Percentiles rank a stretch among this genome's conserved stretches.
Conservation (phyloP, 2,113 vertebrate genomes). For the Terrapene triunguis region DNA sequence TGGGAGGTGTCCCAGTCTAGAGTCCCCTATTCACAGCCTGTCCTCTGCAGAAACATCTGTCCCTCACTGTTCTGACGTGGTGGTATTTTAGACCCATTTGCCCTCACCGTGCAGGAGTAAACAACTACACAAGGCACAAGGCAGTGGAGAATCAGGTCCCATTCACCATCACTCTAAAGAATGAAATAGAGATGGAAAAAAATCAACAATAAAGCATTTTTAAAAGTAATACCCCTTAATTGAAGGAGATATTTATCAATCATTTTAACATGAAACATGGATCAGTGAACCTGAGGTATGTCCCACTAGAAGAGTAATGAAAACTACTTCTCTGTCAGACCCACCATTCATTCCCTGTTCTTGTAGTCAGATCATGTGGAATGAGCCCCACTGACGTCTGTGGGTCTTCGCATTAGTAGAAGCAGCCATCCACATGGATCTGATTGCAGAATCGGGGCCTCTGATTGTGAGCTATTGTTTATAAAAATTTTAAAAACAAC, state of each 20-base stretch:
- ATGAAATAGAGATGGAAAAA: background rate
- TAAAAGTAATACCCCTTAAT: background rate
- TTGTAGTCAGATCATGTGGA: background rate
- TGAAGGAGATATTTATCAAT: background rate
- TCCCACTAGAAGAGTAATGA: background rate
- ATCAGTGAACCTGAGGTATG: background rate
- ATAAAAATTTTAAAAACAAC: rapidly evolving
- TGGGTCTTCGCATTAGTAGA: background rate
- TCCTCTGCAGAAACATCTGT: background rate
- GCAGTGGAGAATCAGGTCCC: background rate
- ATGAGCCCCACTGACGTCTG: background rate
- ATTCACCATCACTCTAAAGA: background rate
- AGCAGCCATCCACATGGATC: rapidly evolving
- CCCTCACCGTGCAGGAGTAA: background rate
- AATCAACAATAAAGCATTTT: background rate
- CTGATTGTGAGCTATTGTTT: background rate
- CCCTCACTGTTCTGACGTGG: background rate
- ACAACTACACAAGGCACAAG: background rate
- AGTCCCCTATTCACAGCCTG: background rate
- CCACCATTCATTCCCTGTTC: background rate
- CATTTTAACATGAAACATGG: background rate
- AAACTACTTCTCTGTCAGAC: background rate
- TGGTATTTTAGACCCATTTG: background rate
- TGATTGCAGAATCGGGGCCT: background rate
- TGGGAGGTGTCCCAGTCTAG: background rate